Evolutionary conservation across 2,113 vertebrate genomes (phyloP), one percentile per base, ranked within the genome.

Genomic region (Enhydra lutris): DNA sequence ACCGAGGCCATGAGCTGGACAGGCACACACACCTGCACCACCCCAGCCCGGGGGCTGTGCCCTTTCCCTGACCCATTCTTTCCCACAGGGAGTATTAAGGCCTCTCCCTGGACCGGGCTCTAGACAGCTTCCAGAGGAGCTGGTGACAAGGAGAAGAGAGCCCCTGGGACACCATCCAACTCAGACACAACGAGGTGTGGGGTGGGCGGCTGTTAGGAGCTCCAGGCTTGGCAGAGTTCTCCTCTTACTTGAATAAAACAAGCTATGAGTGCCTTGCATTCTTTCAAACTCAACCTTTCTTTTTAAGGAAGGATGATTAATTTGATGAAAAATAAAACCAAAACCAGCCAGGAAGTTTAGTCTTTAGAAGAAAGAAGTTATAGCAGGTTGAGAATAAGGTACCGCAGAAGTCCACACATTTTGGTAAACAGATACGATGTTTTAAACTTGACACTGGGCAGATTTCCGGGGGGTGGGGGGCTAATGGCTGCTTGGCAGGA

Each of bases 241-340:
- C 31, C 7, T 87, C 26, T 42, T 18, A 18, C 80, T 85, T 59
- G 50, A 59, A 45, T 36, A 69, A 59, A 12, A 26, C 42, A 47
- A 69, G 12, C 31, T 73, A 3, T 0, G 0, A 13, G 0, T 13
- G 18, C 29, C 61, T 13, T 6, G 4, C 8, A 13, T 55, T 87
- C 47, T 31, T 14, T 73, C 47, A 39, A 59, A 73, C 23, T 73
- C 76, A 34, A 42, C 11, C 26, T 71, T 73, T 59, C 42, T 39
- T 79, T 71, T 52, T 39, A 71, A 36, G 31, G 59, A 87, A 82
- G 17, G 39, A 87, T 29, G 42, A 23, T n/a, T 47, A 67, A n/a
- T 90, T 81, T 85, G 34, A 31, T n/a, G 73, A 59, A 80, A 91
- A 89, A 45, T 8, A 65, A 89, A 86, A 79, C 9, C 2, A 21